phyloP scores from a whole-genome alignment of 1,140 invertebrate genomes.

The Sarcophaga peregrina region DNA sequence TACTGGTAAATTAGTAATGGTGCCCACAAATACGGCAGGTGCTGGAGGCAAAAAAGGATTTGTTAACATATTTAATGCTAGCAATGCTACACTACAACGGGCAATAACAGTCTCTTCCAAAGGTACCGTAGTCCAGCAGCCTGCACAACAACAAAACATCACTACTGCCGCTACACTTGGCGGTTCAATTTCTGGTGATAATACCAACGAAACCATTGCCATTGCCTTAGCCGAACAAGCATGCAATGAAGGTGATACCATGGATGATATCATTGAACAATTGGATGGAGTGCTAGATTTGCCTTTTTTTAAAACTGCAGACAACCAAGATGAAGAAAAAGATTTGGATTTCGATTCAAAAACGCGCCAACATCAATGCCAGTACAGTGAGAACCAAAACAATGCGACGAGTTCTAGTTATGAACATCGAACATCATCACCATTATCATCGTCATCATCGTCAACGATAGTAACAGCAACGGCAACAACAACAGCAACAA shows the following conservation, averaged over 20 bases:
- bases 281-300: conserved; percentile 57
- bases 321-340: conserved; percentile 36
- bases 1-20: conserved; percentile 58
- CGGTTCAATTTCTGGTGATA: conserved; percentile 53
- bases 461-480: neutral
- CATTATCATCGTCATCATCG: neutral
- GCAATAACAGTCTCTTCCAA: conserved; percentile 53
- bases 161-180: conserved; percentile 40
- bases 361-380: neutral
- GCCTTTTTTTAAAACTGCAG: neutral
- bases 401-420: neutral
- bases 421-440: neutral
- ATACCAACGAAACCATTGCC: conserved; percentile 47
- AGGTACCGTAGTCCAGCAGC: conserved; percentile 36
- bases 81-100: conserved; percentile 44
- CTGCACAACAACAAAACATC: conserved; percentile 28
- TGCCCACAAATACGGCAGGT: conserved; percentile 54
- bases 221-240: conserved; percentile 43
- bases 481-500: neutral
- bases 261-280: conserved; percentile 65
- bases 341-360: conserved; percentile 32
- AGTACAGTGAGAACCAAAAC: neutral
- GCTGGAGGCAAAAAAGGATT: conserved; percentile 54
- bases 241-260: conserved; percentile 52
- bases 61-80: conserved; percentile 58